Evolutionary conservation across 2,113 vertebrate genomes (phyloP), one percentile per base, ranked within the genome.

Genomic region (Rostratula benghalensis): DNA sequence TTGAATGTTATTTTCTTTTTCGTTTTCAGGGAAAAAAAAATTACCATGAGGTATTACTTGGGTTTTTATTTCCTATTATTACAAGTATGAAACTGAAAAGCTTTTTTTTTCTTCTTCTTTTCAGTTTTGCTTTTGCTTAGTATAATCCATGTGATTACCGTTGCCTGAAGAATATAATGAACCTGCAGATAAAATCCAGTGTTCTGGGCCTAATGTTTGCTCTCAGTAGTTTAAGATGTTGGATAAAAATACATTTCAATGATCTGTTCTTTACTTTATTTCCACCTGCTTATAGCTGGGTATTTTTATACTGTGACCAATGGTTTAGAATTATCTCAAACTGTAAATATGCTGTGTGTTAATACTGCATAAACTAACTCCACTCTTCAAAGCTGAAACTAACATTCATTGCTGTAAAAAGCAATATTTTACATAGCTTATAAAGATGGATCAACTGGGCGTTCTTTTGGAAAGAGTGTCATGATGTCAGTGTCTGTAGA

Each of bases 381-480:
- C 7, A 35, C 68, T 37, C 13, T 70, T 93, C 56, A 57, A 81
- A 79, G 45, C 60, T 82, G 43, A 95, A 93, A 67, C 28, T 73
- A 87, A 50, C 28, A 39, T 75, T 70, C 11, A 28, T 71, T 68
- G 35, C 30, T 84, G 30, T 60, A 80, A 74, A 86, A 93, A 71
- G 10, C 45, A 80, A 2, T 54, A 80, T 46, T 87, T 71, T 65
- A 69, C 50, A 15, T 77, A 33, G 45, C 11, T 74, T 81, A 19
- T 70, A 83, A 89, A 74, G 68, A 50, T 13, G 23, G 21, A 63
- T 65, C 11, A 53, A 64, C 82, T 91, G 82, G 25, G 3, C 80
- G 71, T 82, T 90, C 75, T 82, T 80, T 68, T 75, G 57, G 48
- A 87, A 94, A 94, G 60, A 89, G 60, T 82, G 45, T 50, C n/a